These are phyloP conservation scores for Anadara kagoshimensis DNA, from an alignment of 1,140 invertebrate genomes.

Conservation along the genomic window DNA sequence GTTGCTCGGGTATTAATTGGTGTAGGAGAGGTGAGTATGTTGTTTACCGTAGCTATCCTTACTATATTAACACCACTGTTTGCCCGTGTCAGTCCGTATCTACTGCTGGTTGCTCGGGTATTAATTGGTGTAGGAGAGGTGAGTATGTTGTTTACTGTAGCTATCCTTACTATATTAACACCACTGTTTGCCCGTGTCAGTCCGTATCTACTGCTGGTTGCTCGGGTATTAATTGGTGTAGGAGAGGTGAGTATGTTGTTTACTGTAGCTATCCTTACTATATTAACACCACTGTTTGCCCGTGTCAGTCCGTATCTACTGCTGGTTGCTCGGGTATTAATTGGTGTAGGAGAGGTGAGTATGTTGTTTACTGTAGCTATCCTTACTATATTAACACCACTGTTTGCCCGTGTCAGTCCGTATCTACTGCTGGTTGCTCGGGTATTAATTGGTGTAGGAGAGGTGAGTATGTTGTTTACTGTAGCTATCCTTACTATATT, in stretches of 20 bases:
- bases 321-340: conserved; percentile 69
- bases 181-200: conserved; percentile 82
- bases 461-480: conserved; percentile 77
- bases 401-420: conserved; percentile 79
- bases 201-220: conserved; percentile 68
- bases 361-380: conserved; percentile 83
- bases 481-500: conserved; percentile 89
- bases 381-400: conserved; percentile 88
- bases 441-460: conserved; percentile 72
- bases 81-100: conserved; percentile 77
- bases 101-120: conserved; percentile 70
- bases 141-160: conserved; percentile 80
- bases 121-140: conserved; percentile 73
- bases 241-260: conserved; percentile 76
- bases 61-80: conserved; percentile 88
- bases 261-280: conserved; percentile 85
- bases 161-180: conserved; percentile 87
- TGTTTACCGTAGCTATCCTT: conserved; percentile 86
- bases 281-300: conserved; percentile 87
- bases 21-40: conserved; percentile 67
- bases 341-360: conserved; percentile 73
- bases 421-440: conserved; percentile 70
- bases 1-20: conserved; percentile 72
- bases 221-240: conserved; percentile 73
- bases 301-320: conserved; percentile 75